These are phyloP conservation scores for Eulacestoma nigropectus DNA, from an alignment of 2,113 vertebrate species.

Conservation along the genomic window DNA sequence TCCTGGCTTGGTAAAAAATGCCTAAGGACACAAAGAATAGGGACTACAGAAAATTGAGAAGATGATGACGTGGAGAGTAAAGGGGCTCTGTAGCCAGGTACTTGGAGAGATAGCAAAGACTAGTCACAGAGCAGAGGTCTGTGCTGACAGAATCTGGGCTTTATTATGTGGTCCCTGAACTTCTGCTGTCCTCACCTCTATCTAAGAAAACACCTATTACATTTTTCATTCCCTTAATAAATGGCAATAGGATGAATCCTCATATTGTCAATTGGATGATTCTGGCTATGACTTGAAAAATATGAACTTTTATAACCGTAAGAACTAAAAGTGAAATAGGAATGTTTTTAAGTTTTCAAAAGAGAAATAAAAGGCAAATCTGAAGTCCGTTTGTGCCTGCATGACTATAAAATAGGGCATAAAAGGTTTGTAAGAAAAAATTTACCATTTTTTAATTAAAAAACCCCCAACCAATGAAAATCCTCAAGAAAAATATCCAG, in stretches of 20 bases:
- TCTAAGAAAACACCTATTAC: neutral
- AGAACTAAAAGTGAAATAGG: neutral
- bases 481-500: neutral
- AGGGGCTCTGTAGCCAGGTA: neutral
- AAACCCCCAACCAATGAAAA: neutral
- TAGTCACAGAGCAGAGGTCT: neutral
- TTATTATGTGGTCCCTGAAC: neutral
- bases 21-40: neutral
- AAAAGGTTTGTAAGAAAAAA: neutral
- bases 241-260: neutral
- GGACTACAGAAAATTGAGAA: neutral
- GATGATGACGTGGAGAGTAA: neutral
- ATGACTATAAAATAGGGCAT: neutral
- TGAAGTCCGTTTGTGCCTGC: neutral
- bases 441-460: neutral
- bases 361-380: neutral
- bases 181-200: neutral
- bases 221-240: neutral
- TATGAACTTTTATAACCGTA: accelerated
- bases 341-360: neutral
- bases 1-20: neutral
- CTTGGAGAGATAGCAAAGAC: neutral
- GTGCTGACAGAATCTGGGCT: neutral
- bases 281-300: neutral
- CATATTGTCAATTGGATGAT: neutral